phyloP scores from a whole-genome alignment of 1,140 invertebrate species.

The Andricus grossulariae region DNA sequence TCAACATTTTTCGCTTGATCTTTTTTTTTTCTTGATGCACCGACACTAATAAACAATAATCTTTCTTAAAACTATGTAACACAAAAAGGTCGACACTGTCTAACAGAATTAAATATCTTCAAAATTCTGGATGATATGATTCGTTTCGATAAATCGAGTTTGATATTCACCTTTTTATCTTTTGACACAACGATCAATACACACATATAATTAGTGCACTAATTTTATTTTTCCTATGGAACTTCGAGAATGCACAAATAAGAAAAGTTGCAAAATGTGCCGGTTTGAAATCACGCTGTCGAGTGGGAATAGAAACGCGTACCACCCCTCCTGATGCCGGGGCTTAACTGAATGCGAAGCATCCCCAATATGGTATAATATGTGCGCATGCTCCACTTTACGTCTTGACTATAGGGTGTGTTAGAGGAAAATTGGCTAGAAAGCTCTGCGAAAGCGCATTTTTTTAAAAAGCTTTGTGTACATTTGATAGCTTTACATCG shows the following conservation, averaged over 20 bases:
- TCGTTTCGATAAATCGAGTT: slow-evolving; percentile 9
- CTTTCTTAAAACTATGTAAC: neutral
- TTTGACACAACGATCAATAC: neutral
- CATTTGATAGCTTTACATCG: slow-evolving; percentile 21
- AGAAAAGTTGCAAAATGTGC: slow-evolving; percentile 30
- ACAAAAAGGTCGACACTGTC: neutral
- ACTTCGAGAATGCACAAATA: slow-evolving; percentile 22
- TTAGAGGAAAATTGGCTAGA: slow-evolving; percentile 49
- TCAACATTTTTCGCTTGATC: neutral
- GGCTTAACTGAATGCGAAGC: slow-evolving; percentile 64
- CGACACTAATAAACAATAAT: neutral
- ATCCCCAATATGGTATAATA: slow-evolving; percentile 40
- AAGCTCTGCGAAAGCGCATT: slow-evolving; percentile 45
- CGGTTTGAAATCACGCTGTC: slow-evolving; percentile 53
- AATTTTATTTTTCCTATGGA: neutral
- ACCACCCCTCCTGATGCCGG: slow-evolving; percentile 64
- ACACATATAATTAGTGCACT: neutral
- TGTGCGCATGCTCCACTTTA: slow-evolving; percentile 61
- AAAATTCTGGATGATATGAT: neutral
- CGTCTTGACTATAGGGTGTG: slow-evolving; percentile 41
- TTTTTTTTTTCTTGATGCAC: neutral
- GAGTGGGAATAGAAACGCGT: slow-evolving; percentile 57
- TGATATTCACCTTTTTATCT: neutral
- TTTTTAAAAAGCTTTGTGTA: neutral
- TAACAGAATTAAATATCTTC: neutral